Evolutionary conservation across 2,888 invertebrate genomes (phyloP).

Genomic region (Syritta pipiens): DNA sequence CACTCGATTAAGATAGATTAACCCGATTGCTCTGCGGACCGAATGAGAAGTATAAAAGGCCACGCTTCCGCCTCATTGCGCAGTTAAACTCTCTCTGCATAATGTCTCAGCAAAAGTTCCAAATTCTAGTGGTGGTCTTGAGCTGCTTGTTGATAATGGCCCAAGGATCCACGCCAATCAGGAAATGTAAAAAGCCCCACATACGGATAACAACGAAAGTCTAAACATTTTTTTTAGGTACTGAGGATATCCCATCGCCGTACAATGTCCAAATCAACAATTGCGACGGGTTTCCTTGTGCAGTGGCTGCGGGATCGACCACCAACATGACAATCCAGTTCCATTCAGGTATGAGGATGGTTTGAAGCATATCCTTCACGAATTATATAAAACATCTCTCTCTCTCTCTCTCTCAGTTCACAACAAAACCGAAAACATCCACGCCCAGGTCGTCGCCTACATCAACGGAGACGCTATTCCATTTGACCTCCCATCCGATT

Average conservation of each 20-base stretch:
- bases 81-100: not conserved
- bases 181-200: constrained; percentile 7
- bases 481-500: constrained; percentile 73
- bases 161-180: not conserved
- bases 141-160: not conserved
- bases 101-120: not conserved
- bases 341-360: constrained; percentile 71
- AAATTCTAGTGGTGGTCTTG: not conserved
- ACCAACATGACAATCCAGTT: constrained; percentile 74
- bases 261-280: constrained; percentile 73
- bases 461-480: constrained; percentile 73
- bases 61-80: not conserved
- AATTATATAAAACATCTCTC: not conserved
- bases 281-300: constrained; percentile 73
- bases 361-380: not conserved
- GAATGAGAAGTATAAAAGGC: constrained; percentile 9
- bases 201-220: not conserved
- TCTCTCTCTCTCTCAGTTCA: not conserved
- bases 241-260: constrained; percentile 69
- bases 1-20: not conserved
- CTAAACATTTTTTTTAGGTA: constrained; percentile 66
- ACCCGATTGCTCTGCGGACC: not conserved
- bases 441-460: constrained; percentile 73
- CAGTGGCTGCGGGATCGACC: constrained; percentile 70
- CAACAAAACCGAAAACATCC: constrained; percentile 70